phyloP scores from a whole-genome alignment of 2,888 invertebrate species.

The Capitulum mitella region DNA sequence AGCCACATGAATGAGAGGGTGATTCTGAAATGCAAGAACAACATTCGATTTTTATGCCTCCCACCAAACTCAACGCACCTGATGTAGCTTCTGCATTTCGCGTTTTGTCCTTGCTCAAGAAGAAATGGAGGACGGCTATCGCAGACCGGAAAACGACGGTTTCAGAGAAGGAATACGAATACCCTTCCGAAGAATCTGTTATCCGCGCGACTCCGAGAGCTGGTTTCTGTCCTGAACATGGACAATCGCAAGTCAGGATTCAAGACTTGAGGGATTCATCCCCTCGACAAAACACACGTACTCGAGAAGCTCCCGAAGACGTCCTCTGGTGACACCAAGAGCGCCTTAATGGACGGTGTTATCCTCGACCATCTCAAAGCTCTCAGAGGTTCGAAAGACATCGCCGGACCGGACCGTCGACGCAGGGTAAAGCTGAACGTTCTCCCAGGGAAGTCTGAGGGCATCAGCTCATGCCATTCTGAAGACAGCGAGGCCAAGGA shows the following conservation, averaged over 20 bases:
- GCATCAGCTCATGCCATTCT: not conserved
- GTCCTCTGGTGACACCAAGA: not conserved
- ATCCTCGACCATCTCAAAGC: not conserved
- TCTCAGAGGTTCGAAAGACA: not conserved
- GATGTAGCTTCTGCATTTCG: not conserved
- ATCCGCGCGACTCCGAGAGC: not conserved
- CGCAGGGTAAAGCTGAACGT: not conserved
- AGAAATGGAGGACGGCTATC: not conserved
- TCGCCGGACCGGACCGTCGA: not conserved
- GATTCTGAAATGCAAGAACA: not conserved
- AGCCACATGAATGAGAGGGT: conserved; percentile 12
- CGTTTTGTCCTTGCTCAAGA: not conserved
- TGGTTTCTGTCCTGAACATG: not conserved
- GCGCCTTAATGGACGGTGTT: not conserved
- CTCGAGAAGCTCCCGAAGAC: not conserved
- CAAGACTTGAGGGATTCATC: not conserved
- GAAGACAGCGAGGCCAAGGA: not conserved
- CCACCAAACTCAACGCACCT: conserved; percentile 8
- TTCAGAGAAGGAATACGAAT: not conserved
- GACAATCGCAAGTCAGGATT: conserved; percentile 8
- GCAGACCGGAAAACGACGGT: not conserved
- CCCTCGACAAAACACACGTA: not conserved
- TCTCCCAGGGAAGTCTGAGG: not conserved
- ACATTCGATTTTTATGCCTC: not conserved
- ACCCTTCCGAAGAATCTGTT: not conserved